Evolutionary conservation across 64 coral and sea anemone species (phyloP), one percentile per base, ranked within the genome.

Genomic region (Montipora foliosa): DNA sequence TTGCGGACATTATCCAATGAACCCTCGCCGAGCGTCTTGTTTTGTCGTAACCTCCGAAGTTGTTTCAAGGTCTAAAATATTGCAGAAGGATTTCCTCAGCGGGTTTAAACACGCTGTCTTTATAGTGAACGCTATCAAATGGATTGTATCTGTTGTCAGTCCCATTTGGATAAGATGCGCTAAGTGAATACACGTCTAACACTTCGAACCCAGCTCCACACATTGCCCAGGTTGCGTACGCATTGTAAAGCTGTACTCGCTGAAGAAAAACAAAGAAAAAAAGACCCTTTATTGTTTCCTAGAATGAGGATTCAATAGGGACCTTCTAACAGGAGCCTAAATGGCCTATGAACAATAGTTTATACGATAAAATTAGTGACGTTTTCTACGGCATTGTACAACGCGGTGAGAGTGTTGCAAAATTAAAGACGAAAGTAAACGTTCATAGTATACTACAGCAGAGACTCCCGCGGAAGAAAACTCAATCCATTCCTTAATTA

Each of bases 181-280:
- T 97, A 62, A 97, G 88, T 24, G 95, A 92, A 44, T 87, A 94
- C 10, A 94, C 95, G 13, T 97, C 95, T 11, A 97, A 16, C 3
- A 97, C 95, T 37, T 97, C 88, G 76, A 94, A 94, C 7, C 95
- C 83, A 6, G 88, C 95, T 10, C 20, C 57, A 59, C 95, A 97
- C 92, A 97, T 94, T 52, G 92, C 95, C 79, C 75, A 87, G 12
- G 88, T 75, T 21, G 92, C 88, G 22, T 97, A 97, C 0, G 95
- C 83, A 66, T 97, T 97, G 92, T 87, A 97, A 20, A 97, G 44
- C 15, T 94, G 76, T 58, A 97, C 92, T 47, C 95, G 95, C 95
- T 97, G 89, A 70, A 76, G 78, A 29, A 25, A 59, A 81, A 47
- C n/a, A 75, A 44, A 78, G 24, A 14, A 24, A 22, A 74, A 22